These are phyloP conservation scores for Emberiza fucata DNA, from an alignment of 2,113 vertebrate species.

Conservation along the genomic window DNA sequence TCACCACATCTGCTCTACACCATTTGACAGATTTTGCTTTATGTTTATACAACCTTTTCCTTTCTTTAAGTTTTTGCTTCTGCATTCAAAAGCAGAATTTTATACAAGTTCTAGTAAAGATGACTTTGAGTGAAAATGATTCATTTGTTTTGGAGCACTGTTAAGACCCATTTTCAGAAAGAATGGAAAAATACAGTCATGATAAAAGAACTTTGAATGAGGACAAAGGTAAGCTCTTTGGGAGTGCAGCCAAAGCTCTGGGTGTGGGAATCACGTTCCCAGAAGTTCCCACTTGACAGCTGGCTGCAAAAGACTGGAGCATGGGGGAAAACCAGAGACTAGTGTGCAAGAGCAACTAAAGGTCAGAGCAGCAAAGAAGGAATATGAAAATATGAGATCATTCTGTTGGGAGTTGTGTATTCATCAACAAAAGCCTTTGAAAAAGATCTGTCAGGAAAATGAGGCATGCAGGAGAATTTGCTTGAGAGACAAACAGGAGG, in stretches of 20 bases:
- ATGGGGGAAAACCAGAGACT: not conserved
- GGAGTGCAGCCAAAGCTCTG: not conserved
- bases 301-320: constrained; percentile 3
- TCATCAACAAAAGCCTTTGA: not conserved
- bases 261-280: not conserved
- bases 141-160: not conserved
- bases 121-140: not conserved
- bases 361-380: not conserved
- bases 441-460: not conserved
- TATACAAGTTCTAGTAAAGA: not conserved
- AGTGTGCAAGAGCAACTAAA: not conserved
- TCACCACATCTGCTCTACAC: not conserved
- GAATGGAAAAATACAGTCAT: not conserved
- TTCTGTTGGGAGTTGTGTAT: not conserved
- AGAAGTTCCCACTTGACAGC: constrained; percentile 2
- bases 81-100: not conserved
- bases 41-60: not conserved
- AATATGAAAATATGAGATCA: not conserved
- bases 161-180: not conserved
- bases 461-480: not conserved
- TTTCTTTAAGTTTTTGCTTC: not conserved
- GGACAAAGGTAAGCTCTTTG: not conserved
- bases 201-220: not conserved
- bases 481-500: not conserved
- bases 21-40: not conserved